These are phyloP conservation scores for Acipenser transmontanus DNA, from an alignment of 2,797 vertebrate species.

Conservation along the genomic window DNA sequence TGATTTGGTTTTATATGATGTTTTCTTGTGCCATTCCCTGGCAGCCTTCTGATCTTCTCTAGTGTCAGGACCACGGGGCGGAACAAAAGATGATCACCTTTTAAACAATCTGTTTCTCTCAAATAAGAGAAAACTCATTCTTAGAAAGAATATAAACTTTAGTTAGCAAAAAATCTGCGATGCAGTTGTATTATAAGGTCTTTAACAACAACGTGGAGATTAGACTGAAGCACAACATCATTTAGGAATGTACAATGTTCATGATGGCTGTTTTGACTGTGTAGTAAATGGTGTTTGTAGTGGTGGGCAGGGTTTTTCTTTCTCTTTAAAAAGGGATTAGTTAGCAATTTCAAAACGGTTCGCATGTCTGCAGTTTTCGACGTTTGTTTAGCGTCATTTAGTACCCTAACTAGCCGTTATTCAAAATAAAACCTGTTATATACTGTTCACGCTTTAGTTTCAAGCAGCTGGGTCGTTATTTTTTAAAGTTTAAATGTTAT, in stretches of 20 bases:
- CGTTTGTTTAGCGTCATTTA: neutral
- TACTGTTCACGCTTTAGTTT: neutral
- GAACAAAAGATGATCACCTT: conserved; percentile 67
- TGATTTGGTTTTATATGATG: neutral
- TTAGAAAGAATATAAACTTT: neutral
- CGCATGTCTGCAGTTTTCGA: neutral
- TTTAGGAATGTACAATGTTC: conserved; percentile 55
- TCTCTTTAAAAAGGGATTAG: conserved; percentile 7
- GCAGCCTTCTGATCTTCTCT: conserved; percentile 28
- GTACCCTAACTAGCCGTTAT: too few relatives aligned
- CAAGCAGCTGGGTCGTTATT: neutral
- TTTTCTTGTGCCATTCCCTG: conserved; percentile 12
- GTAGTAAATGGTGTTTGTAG: conserved; percentile 25
- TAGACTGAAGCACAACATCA: conserved; percentile 35
- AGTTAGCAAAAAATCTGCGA: neutral
- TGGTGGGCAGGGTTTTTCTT: conserved; percentile 42
- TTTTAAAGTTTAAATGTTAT: neutral
- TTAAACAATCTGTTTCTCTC: conserved; percentile 19
- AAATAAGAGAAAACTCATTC: neutral
- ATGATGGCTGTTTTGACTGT: conserved; percentile 45
- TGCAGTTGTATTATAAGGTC: neutral
- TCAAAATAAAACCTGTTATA: neutral
- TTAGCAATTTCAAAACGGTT: neutral
- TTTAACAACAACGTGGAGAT: conserved; percentile 25
- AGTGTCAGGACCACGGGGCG: conserved; percentile 51